Evolutionary conservation across 2,797 vertebrate genomes (phyloP).

Genomic region (Okamejei kenojei): DNA sequence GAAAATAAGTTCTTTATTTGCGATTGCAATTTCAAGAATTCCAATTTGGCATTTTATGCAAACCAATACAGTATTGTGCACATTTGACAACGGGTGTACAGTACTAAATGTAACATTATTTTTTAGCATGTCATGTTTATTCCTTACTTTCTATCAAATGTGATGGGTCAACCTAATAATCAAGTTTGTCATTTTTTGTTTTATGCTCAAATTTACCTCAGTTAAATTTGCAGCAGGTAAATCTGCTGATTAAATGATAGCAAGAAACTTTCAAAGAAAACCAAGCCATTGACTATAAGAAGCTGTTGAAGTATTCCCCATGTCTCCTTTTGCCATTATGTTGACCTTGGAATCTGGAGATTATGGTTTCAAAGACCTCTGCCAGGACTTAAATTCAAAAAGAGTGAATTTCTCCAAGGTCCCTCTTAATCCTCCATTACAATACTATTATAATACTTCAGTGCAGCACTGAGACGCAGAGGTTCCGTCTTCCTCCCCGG

Average conservation of each 20-base stretch:
- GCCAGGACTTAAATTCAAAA: not conserved
- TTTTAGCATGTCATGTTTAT: not conserved
- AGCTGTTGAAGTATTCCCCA: not conserved
- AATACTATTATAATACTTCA: too few relatives aligned
- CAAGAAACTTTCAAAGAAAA: not conserved
- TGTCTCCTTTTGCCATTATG: not conserved
- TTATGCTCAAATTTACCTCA: not conserved
- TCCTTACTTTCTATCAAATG: not conserved
- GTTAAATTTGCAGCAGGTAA: not conserved
- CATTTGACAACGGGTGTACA: not conserved
- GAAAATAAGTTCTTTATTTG: not conserved
- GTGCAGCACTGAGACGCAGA: not conserved
- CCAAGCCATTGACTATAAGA: not conserved
- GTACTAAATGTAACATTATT: conserved; percentile 1
- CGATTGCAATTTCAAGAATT: not conserved
- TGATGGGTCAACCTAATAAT: not conserved
- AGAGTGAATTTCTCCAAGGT: not conserved
- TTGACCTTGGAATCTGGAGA: not conserved
- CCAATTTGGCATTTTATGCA: not conserved
- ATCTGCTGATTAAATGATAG: not conserved
- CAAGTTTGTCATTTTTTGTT: not conserved
- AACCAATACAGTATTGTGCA: not conserved
- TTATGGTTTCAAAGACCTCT: not conserved
- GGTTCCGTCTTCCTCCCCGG: not conserved
- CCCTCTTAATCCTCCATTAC: not conserved